Base-by-base conservation (phyloP, 2,888 invertebrate genomes). In the Drosophila kanekoi region DNA sequence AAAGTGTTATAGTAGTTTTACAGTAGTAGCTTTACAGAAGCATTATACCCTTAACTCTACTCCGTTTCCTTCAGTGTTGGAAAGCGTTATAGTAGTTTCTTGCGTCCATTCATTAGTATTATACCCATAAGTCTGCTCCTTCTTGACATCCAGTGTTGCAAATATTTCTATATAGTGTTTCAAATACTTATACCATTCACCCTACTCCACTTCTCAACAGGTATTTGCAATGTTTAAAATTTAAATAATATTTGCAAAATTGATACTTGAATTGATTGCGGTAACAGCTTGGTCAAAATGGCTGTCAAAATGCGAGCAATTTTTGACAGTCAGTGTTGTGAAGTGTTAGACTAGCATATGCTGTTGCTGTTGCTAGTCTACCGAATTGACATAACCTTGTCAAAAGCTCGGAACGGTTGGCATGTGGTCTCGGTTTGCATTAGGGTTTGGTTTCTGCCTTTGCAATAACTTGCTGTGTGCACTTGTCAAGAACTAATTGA, bases 401-500 rank as follows among this genome's bases (percentile, higher is more conserved):
- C 41, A 59, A 38, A 38, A 28, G 20, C 28, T 28, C 13, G 16
- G 63, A 57, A 32, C 51, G 37, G 49, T 57, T 66, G 49, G 16
- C 43, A 44, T 69, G 70, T 41, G 68, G 53, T 69, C 44, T 60
- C 48, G 37, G 47, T 52, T 62, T 70, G 23, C 52, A 65, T 20
- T 56, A 18, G 11, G 49, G 28, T 49, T 62, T 47, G 67, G 45
- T 69, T 69, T 41, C 68, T n/a, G 40, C 37, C 11, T 60, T 35
- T 59, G 63, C 62, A 35, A 48, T 11, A 63, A 60, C 38, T 54
- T 35, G 35, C 40, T 40, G 49, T 45, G 65, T 64, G 74, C 75
- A 77, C 77, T 70, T 77, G 79, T 77, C 79, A 79, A 59, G 57
- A 38, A 18, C 28, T 23, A 72, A 73, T 73, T 84, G 83, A 84